Evolutionary conservation across 2,113 vertebrate species (phyloP).

Genomic region (Notarius lentiginosus): DNA sequence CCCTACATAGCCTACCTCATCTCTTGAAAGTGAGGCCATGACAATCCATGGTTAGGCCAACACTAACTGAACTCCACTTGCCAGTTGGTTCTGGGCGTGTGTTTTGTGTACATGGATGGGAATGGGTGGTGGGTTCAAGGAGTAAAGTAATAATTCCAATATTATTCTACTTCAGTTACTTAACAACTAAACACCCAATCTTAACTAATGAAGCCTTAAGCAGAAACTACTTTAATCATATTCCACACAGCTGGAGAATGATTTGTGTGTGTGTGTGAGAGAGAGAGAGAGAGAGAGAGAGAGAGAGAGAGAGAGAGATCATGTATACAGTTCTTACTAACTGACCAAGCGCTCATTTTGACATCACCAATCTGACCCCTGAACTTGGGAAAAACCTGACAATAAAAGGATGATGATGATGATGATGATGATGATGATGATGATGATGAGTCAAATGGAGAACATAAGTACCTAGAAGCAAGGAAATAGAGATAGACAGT

Average conservation of each 20-base stretch:
- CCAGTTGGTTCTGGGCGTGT: not conserved
- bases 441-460: conserved; percentile 17
- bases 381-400: too few species aligned
- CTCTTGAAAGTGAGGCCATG: not conserved
- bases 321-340: conserved; percentile 25
- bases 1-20: not conserved
- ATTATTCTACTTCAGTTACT: not conserved
- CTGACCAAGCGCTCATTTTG: conserved; percentile 40
- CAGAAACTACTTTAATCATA: not conserved
- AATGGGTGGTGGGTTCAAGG: not conserved
- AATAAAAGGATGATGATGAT: too few species aligned
- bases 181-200: not conserved
- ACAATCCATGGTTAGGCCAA: not conserved
- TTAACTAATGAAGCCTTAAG: not conserved
- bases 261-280: not conserved
- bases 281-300: conserved; percentile 9
- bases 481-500: conserved; percentile 44
- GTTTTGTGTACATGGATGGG: not conserved
- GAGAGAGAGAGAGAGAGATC: not conserved
- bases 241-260: not conserved
- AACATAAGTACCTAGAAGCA: conserved; percentile 37
- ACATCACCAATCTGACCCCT: conserved; percentile 35
- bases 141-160: not conserved
- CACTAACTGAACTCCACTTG: not conserved
- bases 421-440: too few species aligned